Base-by-base conservation (phyloP, 1,140 invertebrate species). In the Lordiphosa mommai region DNA sequence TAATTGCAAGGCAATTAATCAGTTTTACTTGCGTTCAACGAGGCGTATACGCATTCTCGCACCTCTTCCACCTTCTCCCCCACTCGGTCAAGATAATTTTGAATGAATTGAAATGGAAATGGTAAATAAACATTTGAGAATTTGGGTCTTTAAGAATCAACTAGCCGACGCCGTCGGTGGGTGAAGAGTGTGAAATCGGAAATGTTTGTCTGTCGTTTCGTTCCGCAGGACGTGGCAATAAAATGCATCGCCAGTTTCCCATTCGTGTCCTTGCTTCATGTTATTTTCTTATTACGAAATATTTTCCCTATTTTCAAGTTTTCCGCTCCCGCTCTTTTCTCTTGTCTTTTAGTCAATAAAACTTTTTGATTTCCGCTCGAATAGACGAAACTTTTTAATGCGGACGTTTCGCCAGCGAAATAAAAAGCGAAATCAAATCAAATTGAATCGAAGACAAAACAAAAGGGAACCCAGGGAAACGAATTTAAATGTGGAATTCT, bases 351-450 rank as follows among this genome's bases (percentile, higher is more conserved):
- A 74, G 46, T 80, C 74, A 74, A 80, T 80, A 74, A 71, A 80
- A 82, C 76, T 80, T 80, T 80, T 76, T 74, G 74, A 80, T 80
- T 80, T 80, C 76, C 76, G 74, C 76, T 80, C 61, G 76, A 80
- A 60, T 76, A 57, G 71, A 67, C 57, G 61, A 74, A 80, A 80
- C 74, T 80, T 80, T 79, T 80, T 82, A 80, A 80, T 80, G 66
- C 70, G 74, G 56, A 79, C 73, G 60, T 66, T 79, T 59, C 66
- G 66, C 27, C 72, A 61, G 37, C 27, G 66, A 67, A 48, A 53
- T 40, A 14, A 43, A 38, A 60, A 50, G 23, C 20, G 47, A 71
- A 52, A 53, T 37, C 56, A 59, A 74, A 82, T 70, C 51, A 61
- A 79, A 72, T 72, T 47, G 46, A 59, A 73, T 58, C 47, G 53